These are phyloP conservation scores for Drosophila birchii DNA, from an alignment of 2,888 invertebrate genomes.

Conservation along the genomic window DNA sequence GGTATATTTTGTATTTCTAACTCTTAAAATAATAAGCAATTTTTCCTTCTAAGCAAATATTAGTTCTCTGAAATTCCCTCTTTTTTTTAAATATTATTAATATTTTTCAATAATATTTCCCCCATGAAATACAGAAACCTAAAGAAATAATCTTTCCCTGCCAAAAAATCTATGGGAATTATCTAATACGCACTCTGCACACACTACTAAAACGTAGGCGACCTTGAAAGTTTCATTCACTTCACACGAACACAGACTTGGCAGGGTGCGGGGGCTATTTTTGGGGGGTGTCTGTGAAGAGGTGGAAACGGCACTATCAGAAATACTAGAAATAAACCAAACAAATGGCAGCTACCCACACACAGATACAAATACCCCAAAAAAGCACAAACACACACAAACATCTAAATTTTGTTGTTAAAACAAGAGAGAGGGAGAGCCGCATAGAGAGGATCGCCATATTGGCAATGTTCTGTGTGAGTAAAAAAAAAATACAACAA, in stretches of 20 bases:
- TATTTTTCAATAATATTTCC: constrained; percentile 1
- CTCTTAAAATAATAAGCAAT: background rate
- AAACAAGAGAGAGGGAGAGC: constrained; percentile 3
- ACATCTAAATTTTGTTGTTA: constrained; percentile 55
- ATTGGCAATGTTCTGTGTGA: constrained; percentile 77
- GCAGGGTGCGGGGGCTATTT: background rate
- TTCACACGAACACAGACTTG: constrained; percentile 54
- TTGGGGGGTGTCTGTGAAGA: constrained; percentile 27
- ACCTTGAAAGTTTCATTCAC: constrained; percentile 83
- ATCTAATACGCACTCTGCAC: constrained; percentile 70
- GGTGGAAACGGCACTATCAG: constrained; percentile 64
- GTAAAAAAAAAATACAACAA: constrained; percentile 45
- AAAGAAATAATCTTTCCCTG: constrained; percentile 54
- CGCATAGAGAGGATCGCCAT: constrained; percentile 46
- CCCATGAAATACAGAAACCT: constrained; percentile 15
- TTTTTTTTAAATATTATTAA: background rate
- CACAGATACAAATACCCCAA: constrained; percentile 18
- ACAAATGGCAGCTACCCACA: constrained; percentile 51
- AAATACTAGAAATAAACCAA: constrained; percentile 69
- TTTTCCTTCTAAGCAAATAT: background rate
- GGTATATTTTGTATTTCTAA: background rate
- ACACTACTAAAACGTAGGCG: constrained; percentile 44
- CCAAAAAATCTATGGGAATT: constrained; percentile 65
- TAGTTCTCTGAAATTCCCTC: background rate
- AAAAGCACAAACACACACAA: constrained; percentile 43